Evolutionary conservation across 2,888 invertebrate species (phyloP).

Genomic region (Aromia moschata): DNA sequence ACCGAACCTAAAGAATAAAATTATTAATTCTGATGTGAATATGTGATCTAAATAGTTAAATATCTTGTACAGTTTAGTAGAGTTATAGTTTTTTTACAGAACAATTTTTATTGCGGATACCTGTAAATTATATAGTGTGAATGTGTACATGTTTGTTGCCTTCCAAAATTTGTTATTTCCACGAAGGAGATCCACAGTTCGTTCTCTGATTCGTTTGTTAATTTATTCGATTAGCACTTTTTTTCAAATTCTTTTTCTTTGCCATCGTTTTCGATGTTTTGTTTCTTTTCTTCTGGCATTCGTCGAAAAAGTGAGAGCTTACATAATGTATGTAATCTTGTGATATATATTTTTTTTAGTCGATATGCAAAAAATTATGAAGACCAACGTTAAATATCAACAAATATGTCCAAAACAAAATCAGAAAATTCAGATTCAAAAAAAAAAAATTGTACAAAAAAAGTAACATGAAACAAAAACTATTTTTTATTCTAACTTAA

Average conservation of each 20-base stretch:
- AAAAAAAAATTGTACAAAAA: too few relatives aligned
- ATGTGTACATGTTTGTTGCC: conserved; percentile 49
- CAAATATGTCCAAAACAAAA: too few relatives aligned
- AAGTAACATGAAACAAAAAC: too few relatives aligned
- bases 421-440: too few relatives aligned
- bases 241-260: conserved; percentile 19
- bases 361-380: too few relatives aligned
- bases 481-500: too few relatives aligned
- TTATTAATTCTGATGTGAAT: conserved; percentile 42
- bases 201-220: conserved; percentile 15
- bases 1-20: conserved; percentile 22
- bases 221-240: conserved; percentile 1
- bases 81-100: conserved; percentile 61
- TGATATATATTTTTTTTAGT: too few relatives aligned
- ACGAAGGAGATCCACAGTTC: background rate
- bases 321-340: too few relatives aligned
- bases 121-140: conserved; percentile 56
- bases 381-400: too few relatives aligned
- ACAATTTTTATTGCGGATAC: conserved; percentile 56
- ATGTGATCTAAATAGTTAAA: conserved; percentile 48
- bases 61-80: conserved; percentile 54
- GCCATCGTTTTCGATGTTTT: conserved; percentile 18
- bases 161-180: conserved; percentile 30
- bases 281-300: conserved; percentile 39
- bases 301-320: conserved; percentile 1